Evolutionary conservation across 2,113 vertebrate species (phyloP).

Genomic region (Pholis gunnellus): DNA sequence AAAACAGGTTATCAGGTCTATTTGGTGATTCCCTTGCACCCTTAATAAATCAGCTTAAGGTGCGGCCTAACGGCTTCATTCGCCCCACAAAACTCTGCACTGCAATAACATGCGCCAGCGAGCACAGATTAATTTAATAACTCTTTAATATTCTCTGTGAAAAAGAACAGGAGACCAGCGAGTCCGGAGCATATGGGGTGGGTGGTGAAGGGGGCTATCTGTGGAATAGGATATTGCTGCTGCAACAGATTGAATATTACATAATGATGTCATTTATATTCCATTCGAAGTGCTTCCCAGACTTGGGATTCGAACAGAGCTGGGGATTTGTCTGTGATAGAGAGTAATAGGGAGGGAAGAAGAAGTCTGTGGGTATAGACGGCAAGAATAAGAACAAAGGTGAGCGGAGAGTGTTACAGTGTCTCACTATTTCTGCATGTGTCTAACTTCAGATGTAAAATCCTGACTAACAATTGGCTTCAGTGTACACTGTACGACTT

Average conservation of each 20-base stretch:
- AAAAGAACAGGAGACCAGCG: constrained; percentile 72
- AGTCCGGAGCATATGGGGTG: constrained; percentile 75
- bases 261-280: constrained; percentile 85
- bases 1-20: constrained; percentile 86
- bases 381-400: constrained; percentile 16
- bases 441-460: constrained; percentile 1
- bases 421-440: not conserved
- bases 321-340: constrained; percentile 71
- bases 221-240: constrained; percentile 81
- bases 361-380: constrained; percentile 40
- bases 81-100: constrained; percentile 84
- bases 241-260: constrained; percentile 85
- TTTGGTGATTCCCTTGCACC: constrained; percentile 83
- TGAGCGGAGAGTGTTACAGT: constrained; percentile 19
- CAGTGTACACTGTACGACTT: not conserved
- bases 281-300: constrained; percentile 75
- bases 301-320: constrained; percentile 63
- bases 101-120: constrained; percentile 87
- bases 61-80: constrained; percentile 83
- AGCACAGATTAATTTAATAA: constrained; percentile 89
- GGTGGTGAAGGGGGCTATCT: constrained; percentile 66
- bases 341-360: constrained; percentile 45
- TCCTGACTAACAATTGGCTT: not conserved
- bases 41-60: constrained; percentile 88
- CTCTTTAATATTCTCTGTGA: constrained; percentile 87